A percentile compares a stretch with the other conserved stretches of the same genome.
phyloP scores from a whole-genome alignment of 2,888 invertebrate species.

The Lepetodrilus schrolli region DNA sequence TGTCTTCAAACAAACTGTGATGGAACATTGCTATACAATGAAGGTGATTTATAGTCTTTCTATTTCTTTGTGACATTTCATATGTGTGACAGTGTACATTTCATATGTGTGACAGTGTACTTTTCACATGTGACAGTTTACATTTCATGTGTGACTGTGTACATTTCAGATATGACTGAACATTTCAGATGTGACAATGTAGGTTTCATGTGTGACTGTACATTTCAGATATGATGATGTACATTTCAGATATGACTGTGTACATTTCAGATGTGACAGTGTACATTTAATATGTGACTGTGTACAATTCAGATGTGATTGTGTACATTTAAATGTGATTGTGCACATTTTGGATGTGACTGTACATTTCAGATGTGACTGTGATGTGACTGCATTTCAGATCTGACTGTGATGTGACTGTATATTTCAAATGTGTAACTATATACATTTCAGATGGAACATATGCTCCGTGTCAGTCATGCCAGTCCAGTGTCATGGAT shows the following conservation, averaged over 20 bases:
- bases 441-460: not conserved
- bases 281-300: not conserved
- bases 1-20: constrained; percentile 41
- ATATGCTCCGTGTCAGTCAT: not conserved
- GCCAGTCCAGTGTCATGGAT: not conserved
- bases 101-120: not conserved
- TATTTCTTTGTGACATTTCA: too few relatives aligned
- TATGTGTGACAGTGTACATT: too few relatives aligned
- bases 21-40: constrained; percentile 27
- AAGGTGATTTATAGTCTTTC: not conserved
- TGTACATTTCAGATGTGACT: not conserved
- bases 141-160: not conserved
- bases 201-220: not conserved
- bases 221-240: not conserved
- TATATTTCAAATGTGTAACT: too few relatives aligned
- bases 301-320: not conserved
- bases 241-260: not conserved
- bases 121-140: not conserved
- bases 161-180: not conserved
- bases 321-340: not conserved
- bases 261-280: not conserved
- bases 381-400: too few relatives aligned
- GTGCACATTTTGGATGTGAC: not conserved
- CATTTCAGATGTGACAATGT: not conserved
- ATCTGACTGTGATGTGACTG: not conserved